These are phyloP conservation scores for Urechis unicinctus DNA, from an alignment of 2,888 invertebrate species.

Conservation along the genomic window DNA sequence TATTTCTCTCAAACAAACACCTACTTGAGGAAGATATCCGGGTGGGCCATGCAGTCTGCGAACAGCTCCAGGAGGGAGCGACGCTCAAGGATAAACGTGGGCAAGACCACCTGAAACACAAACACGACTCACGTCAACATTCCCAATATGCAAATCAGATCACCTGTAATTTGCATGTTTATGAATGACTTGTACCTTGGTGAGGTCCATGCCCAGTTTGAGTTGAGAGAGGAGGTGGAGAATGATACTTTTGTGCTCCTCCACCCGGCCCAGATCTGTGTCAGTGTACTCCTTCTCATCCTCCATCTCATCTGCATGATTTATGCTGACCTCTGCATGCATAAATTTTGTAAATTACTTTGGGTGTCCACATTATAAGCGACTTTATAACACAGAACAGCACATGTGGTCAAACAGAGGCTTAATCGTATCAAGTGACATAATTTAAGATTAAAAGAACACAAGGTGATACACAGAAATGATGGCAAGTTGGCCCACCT, in stretches of 20 bases:
- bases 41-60: slow-evolving; percentile 54
- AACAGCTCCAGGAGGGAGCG: slow-evolving; percentile 55
- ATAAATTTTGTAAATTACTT: no score
- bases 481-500: no score
- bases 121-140: background rate
- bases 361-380: background rate
- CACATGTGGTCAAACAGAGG: background rate
- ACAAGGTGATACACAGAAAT: no score
- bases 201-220: slow-evolving; percentile 56
- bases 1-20: background rate
- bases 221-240: slow-evolving; percentile 53
- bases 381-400: background rate
- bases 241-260: slow-evolving; percentile 52
- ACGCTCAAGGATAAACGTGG: slow-evolving; percentile 54
- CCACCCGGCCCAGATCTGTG: slow-evolving; percentile 44
- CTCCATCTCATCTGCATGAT: slow-evolving; percentile 44
- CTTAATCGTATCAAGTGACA: no score
- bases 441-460: no score
- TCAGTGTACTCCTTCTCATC: slow-evolving; percentile 40
- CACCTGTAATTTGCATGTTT: background rate
- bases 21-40: slow-evolving; percentile 42
- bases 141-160: no score
- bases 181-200: slow-evolving; percentile 40
- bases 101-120: slow-evolving; percentile 46
- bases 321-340: no score